A percentile compares a stretch with the other conserved stretches of the same genome.
phyloP scores from a whole-genome alignment of 2,797 vertebrate species.

The Xyrichtys novacula region DNA sequence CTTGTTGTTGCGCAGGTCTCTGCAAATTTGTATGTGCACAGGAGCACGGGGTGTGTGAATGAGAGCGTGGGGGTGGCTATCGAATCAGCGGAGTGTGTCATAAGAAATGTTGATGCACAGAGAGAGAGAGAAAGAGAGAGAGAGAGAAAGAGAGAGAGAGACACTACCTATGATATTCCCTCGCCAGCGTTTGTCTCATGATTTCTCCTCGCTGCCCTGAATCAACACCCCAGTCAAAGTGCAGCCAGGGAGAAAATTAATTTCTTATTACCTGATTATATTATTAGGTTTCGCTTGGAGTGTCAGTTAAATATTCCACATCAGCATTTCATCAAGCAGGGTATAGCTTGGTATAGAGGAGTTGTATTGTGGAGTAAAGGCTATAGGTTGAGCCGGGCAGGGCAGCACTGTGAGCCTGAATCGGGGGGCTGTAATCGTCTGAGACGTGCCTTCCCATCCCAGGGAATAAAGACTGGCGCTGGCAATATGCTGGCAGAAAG shows the following conservation, averaged over 20 bases:
- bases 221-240: conserved; percentile 85
- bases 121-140: conserved; percentile 25
- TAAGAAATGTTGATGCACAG: conserved; percentile 60
- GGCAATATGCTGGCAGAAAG: conserved; percentile 82
- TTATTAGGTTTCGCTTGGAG: conserved; percentile 79
- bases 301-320: conserved; percentile 79
- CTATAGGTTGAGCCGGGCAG: conserved; percentile 36
- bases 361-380: conserved; percentile 39
- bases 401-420: conserved; percentile 31
- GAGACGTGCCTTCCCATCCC: conserved; percentile 64
- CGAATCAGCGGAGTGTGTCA: conserved; percentile 58
- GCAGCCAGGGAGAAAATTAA: conserved; percentile 88
- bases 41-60: conserved; percentile 38
- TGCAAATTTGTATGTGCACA: conserved; percentile 59
- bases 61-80: conserved; percentile 43
- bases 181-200: conserved; percentile 46
- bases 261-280: conserved; percentile 85
- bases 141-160: conserved; percentile 10
- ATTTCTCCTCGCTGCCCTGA: conserved; percentile 66
- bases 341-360: conserved; percentile 43
- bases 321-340: conserved; percentile 75
- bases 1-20: conserved; percentile 42
- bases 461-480: conserved; percentile 77
- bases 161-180: conserved; percentile 42
- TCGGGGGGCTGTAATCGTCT: conserved; percentile 70